These are phyloP conservation scores for Orthonychiurus folsomi DNA, from an alignment of 2,888 invertebrate species.

Conservation along the genomic window DNA sequence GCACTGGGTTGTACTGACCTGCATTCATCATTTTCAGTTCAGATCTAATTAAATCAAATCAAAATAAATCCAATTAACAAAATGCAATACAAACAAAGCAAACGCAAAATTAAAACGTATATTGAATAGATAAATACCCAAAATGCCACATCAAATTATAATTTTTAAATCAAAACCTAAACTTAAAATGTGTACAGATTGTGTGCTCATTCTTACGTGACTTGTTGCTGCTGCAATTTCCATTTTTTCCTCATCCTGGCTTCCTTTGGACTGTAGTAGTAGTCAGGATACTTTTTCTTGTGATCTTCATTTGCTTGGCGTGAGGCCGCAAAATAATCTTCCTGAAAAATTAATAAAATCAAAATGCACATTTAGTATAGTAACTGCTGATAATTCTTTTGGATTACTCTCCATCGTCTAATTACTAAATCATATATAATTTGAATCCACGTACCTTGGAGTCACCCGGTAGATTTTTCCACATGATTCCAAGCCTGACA, in stretches of 20 bases:
- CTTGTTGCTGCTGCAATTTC: conserved; percentile 37
- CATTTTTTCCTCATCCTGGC: conserved; percentile 51
- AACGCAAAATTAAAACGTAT: too few relatives aligned
- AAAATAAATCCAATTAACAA: too few relatives aligned
- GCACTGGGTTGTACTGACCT: conserved; percentile 30
- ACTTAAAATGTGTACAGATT: too few relatives aligned
- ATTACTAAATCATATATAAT: too few relatives aligned
- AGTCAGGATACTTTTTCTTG: conserved; percentile 56
- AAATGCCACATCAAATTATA: too few relatives aligned
- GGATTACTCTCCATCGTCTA: background rate
- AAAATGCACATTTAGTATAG: conserved; percentile 15
- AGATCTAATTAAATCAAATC: too few relatives aligned
- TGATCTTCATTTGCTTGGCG: conserved; percentile 53
- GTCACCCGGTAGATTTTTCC: conserved; percentile 52
- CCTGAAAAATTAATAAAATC: conserved; percentile 36
- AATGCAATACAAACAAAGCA: too few relatives aligned
- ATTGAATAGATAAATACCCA: too few relatives aligned
- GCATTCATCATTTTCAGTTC: conserved; percentile 24
- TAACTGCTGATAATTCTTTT: background rate
- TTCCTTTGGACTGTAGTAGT: conserved; percentile 57
- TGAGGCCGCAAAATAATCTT: conserved; percentile 50
- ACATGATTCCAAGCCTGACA: conserved; percentile 52
- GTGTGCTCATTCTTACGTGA: too few relatives aligned
- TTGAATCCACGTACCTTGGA: conserved; percentile 47
- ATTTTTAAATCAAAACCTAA: too few relatives aligned